These are phyloP conservation scores for Otolemur garnettii DNA, from an alignment of 2,113 vertebrate species.

Conservation along the genomic window DNA sequence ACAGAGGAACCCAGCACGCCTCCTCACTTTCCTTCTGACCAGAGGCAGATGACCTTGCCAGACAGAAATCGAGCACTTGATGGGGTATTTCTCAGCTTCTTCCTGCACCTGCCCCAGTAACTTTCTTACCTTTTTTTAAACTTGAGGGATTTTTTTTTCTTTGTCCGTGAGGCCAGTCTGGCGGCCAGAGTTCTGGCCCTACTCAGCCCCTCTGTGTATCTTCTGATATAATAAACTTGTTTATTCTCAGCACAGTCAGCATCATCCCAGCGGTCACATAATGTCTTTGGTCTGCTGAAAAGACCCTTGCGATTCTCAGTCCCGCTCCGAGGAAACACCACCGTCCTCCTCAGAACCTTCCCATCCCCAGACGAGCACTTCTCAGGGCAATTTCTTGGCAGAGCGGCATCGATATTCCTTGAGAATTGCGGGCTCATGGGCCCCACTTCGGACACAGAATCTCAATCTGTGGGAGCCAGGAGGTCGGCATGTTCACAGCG, in stretches of 20 bases:
- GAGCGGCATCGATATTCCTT: fast-evolving
- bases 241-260: background rate
- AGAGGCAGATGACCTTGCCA: background rate
- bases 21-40: background rate
- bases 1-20: background rate
- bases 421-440: background rate
- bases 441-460: background rate
- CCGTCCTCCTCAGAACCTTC: background rate
- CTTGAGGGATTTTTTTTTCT: background rate
- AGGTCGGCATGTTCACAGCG: background rate
- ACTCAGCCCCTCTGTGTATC: too few species aligned
- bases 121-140: background rate
- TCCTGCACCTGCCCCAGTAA: too few species aligned
- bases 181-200: fast-evolving
- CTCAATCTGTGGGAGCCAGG: background rate
- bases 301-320: background rate
- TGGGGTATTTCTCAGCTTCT: fast-evolving
- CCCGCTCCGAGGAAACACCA: background rate
- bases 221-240: background rate
- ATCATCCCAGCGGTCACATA: background rate
- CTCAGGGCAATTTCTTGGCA: background rate
- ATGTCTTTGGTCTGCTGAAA: background rate
- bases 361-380: background rate
- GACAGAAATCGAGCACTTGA: background rate
- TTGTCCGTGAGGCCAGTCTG: background rate